Evolutionary conservation across 2,113 vertebrate species (phyloP).

Genomic region (Takifugu bimaculatus): DNA sequence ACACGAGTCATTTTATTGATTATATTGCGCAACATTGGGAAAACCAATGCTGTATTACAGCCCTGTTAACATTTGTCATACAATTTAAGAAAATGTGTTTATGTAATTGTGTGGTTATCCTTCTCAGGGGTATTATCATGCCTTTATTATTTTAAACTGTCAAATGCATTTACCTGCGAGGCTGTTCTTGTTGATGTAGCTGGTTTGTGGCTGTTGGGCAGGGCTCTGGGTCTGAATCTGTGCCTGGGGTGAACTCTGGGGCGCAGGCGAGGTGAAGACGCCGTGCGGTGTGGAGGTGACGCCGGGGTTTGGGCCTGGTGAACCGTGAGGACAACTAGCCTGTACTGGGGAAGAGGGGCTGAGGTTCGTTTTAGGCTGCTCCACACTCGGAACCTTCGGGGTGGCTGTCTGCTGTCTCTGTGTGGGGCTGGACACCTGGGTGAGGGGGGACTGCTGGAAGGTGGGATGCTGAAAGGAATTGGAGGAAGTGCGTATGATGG

Average conservation of each 20-base stretch:
- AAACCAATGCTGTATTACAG: too few relatives aligned
- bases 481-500: conserved; percentile 70
- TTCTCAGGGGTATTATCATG: too few relatives aligned
- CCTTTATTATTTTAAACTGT: too few relatives aligned
- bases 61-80: too few relatives aligned
- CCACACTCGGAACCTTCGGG: conserved; percentile 46
- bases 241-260: conserved; percentile 37
- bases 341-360: conserved; percentile 25
- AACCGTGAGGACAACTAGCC: conserved; percentile 31
- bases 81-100: too few relatives aligned
- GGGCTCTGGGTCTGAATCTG: conserved; percentile 20
- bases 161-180: conserved; percentile 58
- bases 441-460: conserved; percentile 73
- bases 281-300: conserved; percentile 55
- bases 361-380: conserved; percentile 47
- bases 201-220: conserved; percentile 43
- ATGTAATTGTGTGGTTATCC: too few relatives aligned
- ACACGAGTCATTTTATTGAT: too few relatives aligned
- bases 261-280: conserved; percentile 45
- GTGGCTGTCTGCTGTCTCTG: conserved; percentile 47
- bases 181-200: conserved; percentile 47
- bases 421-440: conserved; percentile 49
- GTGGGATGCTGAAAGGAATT: conserved; percentile 70
- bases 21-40: too few relatives aligned
- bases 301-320: conserved; percentile 31